Conservation (phyloP, 2,888 invertebrate species). For the Campaea margaritaria region DNA sequence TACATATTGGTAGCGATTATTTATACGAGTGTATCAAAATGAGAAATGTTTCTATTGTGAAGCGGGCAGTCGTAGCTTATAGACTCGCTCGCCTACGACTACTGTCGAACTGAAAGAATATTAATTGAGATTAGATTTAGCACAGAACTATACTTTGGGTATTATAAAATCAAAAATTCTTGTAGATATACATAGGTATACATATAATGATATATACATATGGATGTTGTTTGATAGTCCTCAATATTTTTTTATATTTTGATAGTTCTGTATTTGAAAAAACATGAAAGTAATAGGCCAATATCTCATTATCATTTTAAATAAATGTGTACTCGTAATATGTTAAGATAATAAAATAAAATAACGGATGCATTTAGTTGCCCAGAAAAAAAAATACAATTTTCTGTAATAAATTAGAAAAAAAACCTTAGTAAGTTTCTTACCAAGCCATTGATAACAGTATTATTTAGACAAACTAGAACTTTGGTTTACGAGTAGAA, state of each 20-base stretch:
- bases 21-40: slow-evolving; percentile 74
- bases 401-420: slow-evolving; percentile 63
- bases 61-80: slow-evolving; percentile 58
- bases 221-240: slow-evolving; percentile 85
- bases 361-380: slow-evolving; percentile 82
- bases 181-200: slow-evolving; percentile 82
- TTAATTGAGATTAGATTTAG: slow-evolving; percentile 70
- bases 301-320: slow-evolving; percentile 82
- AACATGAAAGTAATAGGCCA: slow-evolving; percentile 80
- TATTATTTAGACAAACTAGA: slow-evolving; percentile 84
- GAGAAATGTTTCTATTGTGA: slow-evolving; percentile 64
- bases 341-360: slow-evolving; percentile 71
- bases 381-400: slow-evolving; percentile 65
- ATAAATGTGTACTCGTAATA: slow-evolving; percentile 71
- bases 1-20: slow-evolving; percentile 81
- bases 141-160: slow-evolving; percentile 82
- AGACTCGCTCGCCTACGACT: slow-evolving; percentile 67
- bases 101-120: slow-evolving; percentile 75
- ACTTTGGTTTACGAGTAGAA: slow-evolving; percentile 75
- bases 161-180: slow-evolving; percentile 77
- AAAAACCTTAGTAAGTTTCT: slow-evolving; percentile 72
- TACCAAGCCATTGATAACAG: slow-evolving; percentile 85
- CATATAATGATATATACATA: slow-evolving; percentile 81
- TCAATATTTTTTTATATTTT: slow-evolving; percentile 86
- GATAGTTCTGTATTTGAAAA: slow-evolving; percentile 85